Base-by-base conservation (phyloP, 2,888 invertebrate species). In the Tenthredo distinguenda region DNA sequence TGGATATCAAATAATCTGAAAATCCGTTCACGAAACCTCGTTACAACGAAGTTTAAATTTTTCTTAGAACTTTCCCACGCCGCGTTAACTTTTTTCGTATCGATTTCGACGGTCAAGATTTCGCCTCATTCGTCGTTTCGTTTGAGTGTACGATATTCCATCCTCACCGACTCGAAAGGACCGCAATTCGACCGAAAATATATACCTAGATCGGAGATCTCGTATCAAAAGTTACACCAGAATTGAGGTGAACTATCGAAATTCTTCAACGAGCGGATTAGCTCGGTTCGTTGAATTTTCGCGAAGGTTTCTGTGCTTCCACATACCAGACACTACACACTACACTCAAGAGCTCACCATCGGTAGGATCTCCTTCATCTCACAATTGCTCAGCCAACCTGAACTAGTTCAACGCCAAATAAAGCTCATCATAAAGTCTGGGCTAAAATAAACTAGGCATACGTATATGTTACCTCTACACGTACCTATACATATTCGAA, bases 321-420 rank as follows among this genome's bases (percentile, higher is more conserved):
- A 81, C 62, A 62, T 40, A 81, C 37, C 37, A 81, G 15, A 18
- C 9, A 58, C 58, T 37, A 37, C 58, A 62, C n/a, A 37, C 40
- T 62, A 37, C 10, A 40, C 40, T 40, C 21, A 40, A 62, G 81
- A 7, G 50, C 47, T 50, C 77, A 31, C 10, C 50, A 40, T 77
- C 77, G 40, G 50, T 47, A 55, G 77, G 34, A 55, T 77, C 77
- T 77, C 55, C 77, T 47, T 77, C 77, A 55, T 77, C 26, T 55
- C 77, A 77, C 77, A 81, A 81, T 81, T 81, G 58, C 81, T 26
- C 81, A 37, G 21, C n/a, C 58, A 81, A 40, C 58, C 62, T 10
- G 81, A 81, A 81, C 58, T 37, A 58, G 58, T 81, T 40, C 37
- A 81, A 58, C 81, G 62, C n/a, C 81, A 81, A 81, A 81, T 31